These are phyloP conservation scores for Melopsittacus undulatus DNA, from an alignment of 2,797 vertebrate genomes.

Conservation along the genomic window DNA sequence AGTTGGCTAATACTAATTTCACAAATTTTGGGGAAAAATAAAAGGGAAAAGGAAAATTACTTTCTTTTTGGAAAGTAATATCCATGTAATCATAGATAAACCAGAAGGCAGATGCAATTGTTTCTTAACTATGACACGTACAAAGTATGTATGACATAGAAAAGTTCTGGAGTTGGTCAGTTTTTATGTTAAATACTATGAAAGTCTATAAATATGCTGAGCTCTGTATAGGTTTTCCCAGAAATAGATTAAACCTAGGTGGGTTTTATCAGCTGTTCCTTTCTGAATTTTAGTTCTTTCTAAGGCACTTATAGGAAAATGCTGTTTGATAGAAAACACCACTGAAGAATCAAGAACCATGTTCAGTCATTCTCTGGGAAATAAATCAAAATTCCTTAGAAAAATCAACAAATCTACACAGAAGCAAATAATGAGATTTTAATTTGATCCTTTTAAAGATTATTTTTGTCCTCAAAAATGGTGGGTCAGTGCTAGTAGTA, in stretches of 20 bases:
- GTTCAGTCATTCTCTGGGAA: fast-evolving
- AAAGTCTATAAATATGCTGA: neutral
- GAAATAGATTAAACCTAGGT: neutral
- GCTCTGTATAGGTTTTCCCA: neutral
- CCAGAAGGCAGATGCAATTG: neutral
- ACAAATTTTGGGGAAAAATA: neutral
- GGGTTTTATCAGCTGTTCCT: neutral
- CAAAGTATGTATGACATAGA: fast-evolving
- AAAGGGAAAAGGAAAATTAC: neutral
- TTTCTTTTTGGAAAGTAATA: neutral
- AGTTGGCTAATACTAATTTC: neutral
- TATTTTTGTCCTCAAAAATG: neutral
- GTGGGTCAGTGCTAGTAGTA: neutral
- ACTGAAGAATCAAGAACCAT: neutral
- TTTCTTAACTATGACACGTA: neutral
- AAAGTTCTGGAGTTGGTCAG: no score
- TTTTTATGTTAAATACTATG: neutral
- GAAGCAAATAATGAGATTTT: neutral
- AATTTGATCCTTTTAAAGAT: neutral
- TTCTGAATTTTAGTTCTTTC: neutral
- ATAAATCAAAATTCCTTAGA: neutral
- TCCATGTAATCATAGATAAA: neutral
- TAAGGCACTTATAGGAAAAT: neutral
- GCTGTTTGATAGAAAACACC: neutral
- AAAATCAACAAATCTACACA: neutral